Evolutionary conservation across 2,888 invertebrate species (phyloP).

Genomic region (Nomada lathburiana): DNA sequence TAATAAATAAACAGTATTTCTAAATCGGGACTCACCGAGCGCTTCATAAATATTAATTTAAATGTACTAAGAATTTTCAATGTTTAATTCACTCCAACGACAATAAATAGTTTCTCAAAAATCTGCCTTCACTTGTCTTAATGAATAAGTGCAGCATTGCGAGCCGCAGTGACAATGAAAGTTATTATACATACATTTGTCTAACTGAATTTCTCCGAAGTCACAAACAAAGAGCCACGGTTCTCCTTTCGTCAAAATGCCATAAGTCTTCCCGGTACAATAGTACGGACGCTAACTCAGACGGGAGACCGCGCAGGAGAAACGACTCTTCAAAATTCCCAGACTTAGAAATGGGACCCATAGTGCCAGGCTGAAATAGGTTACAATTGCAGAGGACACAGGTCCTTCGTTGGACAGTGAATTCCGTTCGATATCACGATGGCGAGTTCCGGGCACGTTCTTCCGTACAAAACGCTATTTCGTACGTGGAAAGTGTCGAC

Average conservation of each 20-base stretch:
- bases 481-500: slow-evolving; percentile 71
- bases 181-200: too few species aligned
- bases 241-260: not conserved
- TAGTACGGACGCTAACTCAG: not conserved
- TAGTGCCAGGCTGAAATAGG: slow-evolving; percentile 60
- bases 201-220: not conserved
- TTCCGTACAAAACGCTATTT: slow-evolving; percentile 70
- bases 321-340: slow-evolving; percentile 33
- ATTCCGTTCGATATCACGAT: slow-evolving; percentile 69
- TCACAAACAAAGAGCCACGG: not conserved
- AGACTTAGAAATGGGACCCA: slow-evolving; percentile 16
- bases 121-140: too few species aligned
- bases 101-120: too few species aligned
- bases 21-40: too few species aligned
- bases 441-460: slow-evolving; percentile 68
- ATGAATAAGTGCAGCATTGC: too few species aligned
- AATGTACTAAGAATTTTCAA: too few species aligned
- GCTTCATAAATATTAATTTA: too few species aligned
- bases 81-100: too few species aligned
- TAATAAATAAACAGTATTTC: too few species aligned
- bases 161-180: too few species aligned
- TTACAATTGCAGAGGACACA: slow-evolving; percentile 65
- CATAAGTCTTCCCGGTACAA: slow-evolving; percentile 21
- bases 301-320: slow-evolving; percentile 12
- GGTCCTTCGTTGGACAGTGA: slow-evolving; percentile 62